These are phyloP conservation scores for Ochotona curzoniae DNA, from an alignment of 2,113 vertebrate species.

Conservation along the genomic window DNA sequence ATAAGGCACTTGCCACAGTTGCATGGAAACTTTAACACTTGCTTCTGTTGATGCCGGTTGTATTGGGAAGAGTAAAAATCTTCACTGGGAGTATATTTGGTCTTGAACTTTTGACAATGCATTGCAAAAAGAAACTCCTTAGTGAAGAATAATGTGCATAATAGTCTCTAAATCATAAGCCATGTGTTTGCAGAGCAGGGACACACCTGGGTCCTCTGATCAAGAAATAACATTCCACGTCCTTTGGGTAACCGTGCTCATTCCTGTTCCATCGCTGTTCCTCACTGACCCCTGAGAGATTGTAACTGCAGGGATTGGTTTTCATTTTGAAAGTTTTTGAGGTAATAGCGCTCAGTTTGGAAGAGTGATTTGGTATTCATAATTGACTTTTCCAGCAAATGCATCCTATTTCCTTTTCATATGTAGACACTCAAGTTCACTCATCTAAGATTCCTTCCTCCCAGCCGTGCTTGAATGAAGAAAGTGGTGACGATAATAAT, in stretches of 20 bases:
- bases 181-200: not conserved
- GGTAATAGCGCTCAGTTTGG: not conserved
- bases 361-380: conserved; percentile 50
- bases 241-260: not conserved
- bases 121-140: conserved; percentile 32
- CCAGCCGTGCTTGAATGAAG: not conserved
- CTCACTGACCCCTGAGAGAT: not conserved
- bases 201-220: not conserved
- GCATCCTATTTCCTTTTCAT: not conserved
- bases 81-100: conserved; percentile 49
- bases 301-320: not conserved
- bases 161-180: conserved; percentile 8
- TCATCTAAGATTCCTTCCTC: not conserved
- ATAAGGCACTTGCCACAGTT: no score
- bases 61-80: conserved; percentile 50
- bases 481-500: not conserved
- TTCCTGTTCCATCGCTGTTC: not conserved
- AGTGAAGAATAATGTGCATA: not conserved
- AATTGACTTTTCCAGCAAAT: conserved; percentile 53
- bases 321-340: conserved; percentile 57
- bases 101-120: conserved; percentile 51
- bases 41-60: not conserved
- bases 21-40: not conserved
- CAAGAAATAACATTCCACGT: conserved; percentile 3
- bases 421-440: not conserved